Evolutionary conservation across 2,113 vertebrate species (phyloP), one percentile per base, ranked within the genome.

Genomic region (Rhinolophus sinicus): DNA sequence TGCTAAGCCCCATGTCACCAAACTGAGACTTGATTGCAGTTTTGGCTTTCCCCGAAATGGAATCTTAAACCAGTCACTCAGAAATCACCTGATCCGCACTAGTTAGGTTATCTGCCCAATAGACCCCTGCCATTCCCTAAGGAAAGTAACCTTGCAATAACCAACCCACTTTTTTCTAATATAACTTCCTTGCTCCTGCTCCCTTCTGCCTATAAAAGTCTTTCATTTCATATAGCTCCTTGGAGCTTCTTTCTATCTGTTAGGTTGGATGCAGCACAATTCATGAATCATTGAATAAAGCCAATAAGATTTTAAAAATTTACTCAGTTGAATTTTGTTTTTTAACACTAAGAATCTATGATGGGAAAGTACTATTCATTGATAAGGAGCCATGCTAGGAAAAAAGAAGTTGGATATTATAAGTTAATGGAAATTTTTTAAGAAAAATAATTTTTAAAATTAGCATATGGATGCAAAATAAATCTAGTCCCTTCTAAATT

Each of bases 401-500:
- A 84, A 1, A 47, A 89, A 50, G 33, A 40, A 67, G 6, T 72
- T 75, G 15, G 22, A 28, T 82, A 16, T 19, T 85, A 8, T 10
- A 89, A 85, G 47, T 81, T 76, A 81, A 91, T 70, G 11, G 14
- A 82, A 80, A 72, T 33, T 44, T 88, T 85, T n/a, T 16, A 78
- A 95, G 16, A 62, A 54, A 92, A 93, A 87, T 54, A n/a, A 65
- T 58, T 95, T 60, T 21, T 4, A 47, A 92, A 88, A 19, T 56
- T 65, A 18, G 11, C 15, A 80, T 35, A 40, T 16, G 12, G 30
- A 26, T 90, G 11, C 5, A 85, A 80, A 90, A 91, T 65, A 72
- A 82, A 40, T 10, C 4, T 5, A 26, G 3, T 64, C 7, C 35
- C n/a, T 60, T 67, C 5, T 12, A 65, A 87, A 50, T 50, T 38